Evolutionary conservation across 2,113 vertebrate genomes (phyloP).

Genomic region (Elephantulus edwardii): DNA sequence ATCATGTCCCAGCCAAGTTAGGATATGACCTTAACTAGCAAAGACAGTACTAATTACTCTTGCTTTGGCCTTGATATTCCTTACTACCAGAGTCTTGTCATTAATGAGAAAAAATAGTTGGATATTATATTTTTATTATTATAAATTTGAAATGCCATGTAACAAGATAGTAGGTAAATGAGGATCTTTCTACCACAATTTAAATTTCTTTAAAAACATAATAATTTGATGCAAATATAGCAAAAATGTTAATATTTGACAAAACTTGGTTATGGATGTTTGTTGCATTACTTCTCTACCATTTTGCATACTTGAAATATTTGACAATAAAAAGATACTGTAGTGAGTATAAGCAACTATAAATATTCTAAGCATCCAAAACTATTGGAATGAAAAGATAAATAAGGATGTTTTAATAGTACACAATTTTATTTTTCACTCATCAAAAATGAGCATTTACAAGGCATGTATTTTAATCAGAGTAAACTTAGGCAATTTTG

Average conservation of each 20-base stretch:
- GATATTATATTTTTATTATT: no score
- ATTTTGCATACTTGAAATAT: not conserved
- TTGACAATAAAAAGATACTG: not conserved
- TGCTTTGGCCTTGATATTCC: no score
- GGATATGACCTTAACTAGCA: not conserved
- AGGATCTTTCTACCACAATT: not conserved
- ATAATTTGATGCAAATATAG: not conserved
- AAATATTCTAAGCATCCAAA: not conserved
- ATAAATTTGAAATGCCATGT: no score
- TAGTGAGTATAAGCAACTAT: not conserved
- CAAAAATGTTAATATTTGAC: not conserved
- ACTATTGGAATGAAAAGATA: not conserved
- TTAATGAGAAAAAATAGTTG: no score
- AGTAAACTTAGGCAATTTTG: not conserved
- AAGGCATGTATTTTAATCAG: not conserved
- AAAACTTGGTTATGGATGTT: not conserved
- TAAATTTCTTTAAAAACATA: conserved; percentile 28
- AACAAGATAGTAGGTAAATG: no score
- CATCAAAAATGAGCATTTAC: not conserved
- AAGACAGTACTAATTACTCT: no score
- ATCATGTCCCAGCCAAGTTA: not conserved
- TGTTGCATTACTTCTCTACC: not conserved
- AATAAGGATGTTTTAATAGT: not conserved
- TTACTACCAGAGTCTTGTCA: no score
- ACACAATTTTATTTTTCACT: not conserved